phyloP scores from a whole-genome alignment of 2,113 vertebrate genomes.

The Gulo gulo region DNA sequence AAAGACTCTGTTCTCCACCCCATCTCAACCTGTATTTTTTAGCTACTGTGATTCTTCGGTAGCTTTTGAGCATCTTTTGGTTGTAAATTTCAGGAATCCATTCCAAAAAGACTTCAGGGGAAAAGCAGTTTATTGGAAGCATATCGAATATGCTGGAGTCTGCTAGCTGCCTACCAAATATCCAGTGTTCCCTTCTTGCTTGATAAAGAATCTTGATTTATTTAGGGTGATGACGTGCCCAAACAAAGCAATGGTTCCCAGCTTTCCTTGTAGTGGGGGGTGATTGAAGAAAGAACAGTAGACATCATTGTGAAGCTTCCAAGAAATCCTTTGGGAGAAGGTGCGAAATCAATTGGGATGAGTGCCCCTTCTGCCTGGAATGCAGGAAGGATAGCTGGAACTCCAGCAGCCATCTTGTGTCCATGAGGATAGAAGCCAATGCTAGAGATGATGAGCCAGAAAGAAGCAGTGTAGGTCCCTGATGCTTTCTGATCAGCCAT shows the following conservation, averaged over 20 bases:
- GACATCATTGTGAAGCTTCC: neutral
- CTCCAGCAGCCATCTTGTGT: neutral
- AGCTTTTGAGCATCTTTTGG: neutral
- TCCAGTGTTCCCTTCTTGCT: neutral
- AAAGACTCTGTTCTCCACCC: neutral
- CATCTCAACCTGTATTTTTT: neutral
- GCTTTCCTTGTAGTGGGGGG: neutral
- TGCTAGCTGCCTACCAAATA: neutral
- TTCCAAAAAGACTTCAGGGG: neutral
- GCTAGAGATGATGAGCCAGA: neutral
- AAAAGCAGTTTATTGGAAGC: neutral
- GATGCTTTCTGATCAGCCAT: neutral
- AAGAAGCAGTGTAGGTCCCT: neutral
- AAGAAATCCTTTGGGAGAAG: neutral
- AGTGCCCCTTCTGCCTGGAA: neutral
- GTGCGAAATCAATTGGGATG: neutral
- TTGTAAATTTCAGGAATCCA: neutral
- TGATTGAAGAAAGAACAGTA: neutral
- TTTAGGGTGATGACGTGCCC: neutral
- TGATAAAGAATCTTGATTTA: neutral
- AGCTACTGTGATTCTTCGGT: neutral
- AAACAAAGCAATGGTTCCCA: neutral
- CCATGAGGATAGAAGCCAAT: neutral
- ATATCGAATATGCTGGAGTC: neutral
- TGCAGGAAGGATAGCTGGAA: neutral